Conservation (phyloP, 2,113 vertebrate genomes). For the Clarias magur region DNA sequence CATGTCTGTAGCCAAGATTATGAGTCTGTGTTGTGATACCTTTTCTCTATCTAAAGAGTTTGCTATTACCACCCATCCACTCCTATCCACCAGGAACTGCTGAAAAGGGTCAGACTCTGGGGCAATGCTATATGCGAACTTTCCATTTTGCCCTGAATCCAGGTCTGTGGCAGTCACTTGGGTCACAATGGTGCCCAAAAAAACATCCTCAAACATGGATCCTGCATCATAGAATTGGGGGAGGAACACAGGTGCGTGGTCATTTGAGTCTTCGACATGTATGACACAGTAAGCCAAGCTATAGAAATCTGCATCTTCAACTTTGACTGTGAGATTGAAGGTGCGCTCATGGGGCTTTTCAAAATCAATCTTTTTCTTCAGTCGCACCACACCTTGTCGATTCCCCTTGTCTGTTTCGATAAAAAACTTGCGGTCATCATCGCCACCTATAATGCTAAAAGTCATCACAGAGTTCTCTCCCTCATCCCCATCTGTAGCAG, state of each 20-base stretch:
- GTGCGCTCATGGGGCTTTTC: constrained; percentile 84
- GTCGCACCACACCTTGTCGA: constrained; percentile 73
- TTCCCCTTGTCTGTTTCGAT: constrained; percentile 83
- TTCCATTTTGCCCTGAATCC: constrained; percentile 84
- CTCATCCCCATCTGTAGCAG: constrained; percentile 80
- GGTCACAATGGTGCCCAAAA: constrained; percentile 79
- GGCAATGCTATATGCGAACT: constrained; percentile 77
- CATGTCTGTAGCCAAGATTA: constrained; percentile 77
- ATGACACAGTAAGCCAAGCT: constrained; percentile 77
- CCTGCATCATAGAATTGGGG: constrained; percentile 81
- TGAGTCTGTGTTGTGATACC: constrained; percentile 76
- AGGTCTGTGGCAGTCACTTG: constrained; percentile 83
- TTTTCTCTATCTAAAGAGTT: constrained; percentile 79
- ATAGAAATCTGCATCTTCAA: constrained; percentile 83
- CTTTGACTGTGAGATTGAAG: constrained; percentile 87
- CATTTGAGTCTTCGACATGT: constrained; percentile 85
- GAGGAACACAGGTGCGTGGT: constrained; percentile 82
- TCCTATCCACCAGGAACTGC: constrained; percentile 79
- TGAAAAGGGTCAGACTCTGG: constrained; percentile 76
- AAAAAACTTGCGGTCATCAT: constrained; percentile 84
- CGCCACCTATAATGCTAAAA: constrained; percentile 83
- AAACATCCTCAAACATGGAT: constrained; percentile 76
- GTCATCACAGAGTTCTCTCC: constrained; percentile 82
- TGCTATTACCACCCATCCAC: constrained; percentile 79
- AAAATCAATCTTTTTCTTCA: constrained; percentile 82